These are phyloP conservation scores for Microtus ochrogaster DNA, from an alignment of 2,113 vertebrate genomes.

Conservation along the genomic window DNA sequence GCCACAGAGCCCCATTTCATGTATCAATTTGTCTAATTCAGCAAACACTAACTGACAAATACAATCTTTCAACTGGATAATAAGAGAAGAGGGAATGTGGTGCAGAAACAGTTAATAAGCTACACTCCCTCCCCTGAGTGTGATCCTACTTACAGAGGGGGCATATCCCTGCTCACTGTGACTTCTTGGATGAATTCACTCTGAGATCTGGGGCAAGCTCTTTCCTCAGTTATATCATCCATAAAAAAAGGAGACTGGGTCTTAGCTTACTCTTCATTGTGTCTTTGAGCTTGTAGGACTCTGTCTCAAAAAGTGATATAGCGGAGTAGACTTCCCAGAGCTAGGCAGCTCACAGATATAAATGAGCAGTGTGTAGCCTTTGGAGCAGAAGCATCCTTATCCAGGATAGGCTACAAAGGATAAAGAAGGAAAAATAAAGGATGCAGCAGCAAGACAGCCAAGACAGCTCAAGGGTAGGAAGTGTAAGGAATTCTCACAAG, in stretches of 20 bases:
- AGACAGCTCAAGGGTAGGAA: background rate
- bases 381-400: background rate
- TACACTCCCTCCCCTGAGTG: background rate
- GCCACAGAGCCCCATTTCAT: background rate
- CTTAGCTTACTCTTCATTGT: background rate
- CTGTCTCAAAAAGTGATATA: background rate
- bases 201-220: background rate
- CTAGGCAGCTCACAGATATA: background rate
- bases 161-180: background rate
- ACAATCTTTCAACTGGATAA: background rate
- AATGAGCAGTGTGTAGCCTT: background rate
- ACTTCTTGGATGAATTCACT: background rate
- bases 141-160: background rate
- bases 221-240: slow-evolving; percentile 14
- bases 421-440: background rate
- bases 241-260: background rate
- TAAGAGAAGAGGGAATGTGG: background rate
- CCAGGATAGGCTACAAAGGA: background rate
- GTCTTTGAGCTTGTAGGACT: background rate
- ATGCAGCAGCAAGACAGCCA: background rate
- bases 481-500: background rate
- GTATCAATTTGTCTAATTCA: background rate
- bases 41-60: background rate
- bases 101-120: background rate
- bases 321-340: background rate